Evolutionary conservation across 2,888 invertebrate species (phyloP).

Genomic region (Cephus pygmeus): DNA sequence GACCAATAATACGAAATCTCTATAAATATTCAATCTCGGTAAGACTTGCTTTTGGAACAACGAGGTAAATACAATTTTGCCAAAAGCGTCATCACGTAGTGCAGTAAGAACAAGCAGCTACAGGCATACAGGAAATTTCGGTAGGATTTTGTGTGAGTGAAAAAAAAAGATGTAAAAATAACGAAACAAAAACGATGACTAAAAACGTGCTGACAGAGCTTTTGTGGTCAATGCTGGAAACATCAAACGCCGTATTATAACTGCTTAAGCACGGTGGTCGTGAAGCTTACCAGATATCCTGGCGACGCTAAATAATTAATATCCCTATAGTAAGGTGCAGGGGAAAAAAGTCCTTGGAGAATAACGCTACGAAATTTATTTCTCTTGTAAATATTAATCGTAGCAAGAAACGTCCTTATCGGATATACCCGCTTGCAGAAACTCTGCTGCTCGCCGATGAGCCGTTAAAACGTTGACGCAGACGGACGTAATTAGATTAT

Average conservation of each 20-base stretch:
- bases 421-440: neutral
- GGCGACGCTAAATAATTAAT: neutral
- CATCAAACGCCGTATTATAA: slow-evolving; percentile 28
- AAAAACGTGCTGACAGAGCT: slow-evolving; percentile 50
- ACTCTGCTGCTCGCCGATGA: slow-evolving; percentile 3
- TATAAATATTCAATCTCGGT: neutral
- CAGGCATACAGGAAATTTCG: neutral
- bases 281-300: neutral
- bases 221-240: slow-evolving; percentile 43
- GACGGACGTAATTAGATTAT: neutral
- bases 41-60: neutral
- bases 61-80: neutral
- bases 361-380: neutral
- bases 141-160: neutral
- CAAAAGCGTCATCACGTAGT: neutral
- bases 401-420: neutral
- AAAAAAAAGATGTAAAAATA: slow-evolving; percentile 44
- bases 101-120: neutral
- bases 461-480: slow-evolving; percentile 5
- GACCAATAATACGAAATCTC: neutral
- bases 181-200: slow-evolving; percentile 60
- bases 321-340: neutral
- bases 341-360: neutral
- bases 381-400: neutral
- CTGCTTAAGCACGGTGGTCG: neutral